These are phyloP conservation scores for Lordiphosa mommai DNA, from an alignment of 1,140 invertebrate species.

Conservation along the genomic window DNA sequence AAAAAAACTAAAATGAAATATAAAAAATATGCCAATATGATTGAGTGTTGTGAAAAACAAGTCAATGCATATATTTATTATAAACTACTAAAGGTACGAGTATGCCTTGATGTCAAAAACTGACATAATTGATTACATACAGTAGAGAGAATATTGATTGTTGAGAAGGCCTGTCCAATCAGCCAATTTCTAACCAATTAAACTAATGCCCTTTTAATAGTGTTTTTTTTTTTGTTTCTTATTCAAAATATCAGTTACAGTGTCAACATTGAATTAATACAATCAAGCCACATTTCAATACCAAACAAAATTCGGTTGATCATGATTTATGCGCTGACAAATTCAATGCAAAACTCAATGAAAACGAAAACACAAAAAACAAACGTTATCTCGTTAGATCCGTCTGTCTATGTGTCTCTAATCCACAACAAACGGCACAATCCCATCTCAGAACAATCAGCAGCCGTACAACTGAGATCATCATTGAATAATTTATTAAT, in stretches of 20 bases:
- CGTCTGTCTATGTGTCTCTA: too few species aligned
- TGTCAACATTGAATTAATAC: not conserved
- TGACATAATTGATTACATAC: slow-evolving; percentile 9
- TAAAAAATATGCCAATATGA: slow-evolving; percentile 3
- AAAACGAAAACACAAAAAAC: slow-evolving; percentile 3
- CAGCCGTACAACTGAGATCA: slow-evolving; percentile 19
- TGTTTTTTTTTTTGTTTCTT: not conserved
- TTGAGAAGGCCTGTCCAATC: not conserved
- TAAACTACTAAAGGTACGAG: slow-evolving; percentile 1
- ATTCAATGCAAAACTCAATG: slow-evolving; percentile 10
- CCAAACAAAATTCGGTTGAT: not conserved
- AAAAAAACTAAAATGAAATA: not conserved
- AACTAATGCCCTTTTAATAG: slow-evolving; percentile 7
- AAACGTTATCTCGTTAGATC: slow-evolving; percentile 15
- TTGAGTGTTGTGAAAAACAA: slow-evolving; percentile 4
- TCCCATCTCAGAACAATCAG: slow-evolving; percentile 10
- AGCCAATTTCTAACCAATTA: not conserved
- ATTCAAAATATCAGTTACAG: not conserved
- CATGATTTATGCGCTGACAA: slow-evolving; percentile 1
- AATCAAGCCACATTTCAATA: not conserved
- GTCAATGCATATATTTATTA: slow-evolving; percentile 1
- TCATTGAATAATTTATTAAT: slow-evolving; percentile 14
- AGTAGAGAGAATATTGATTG: slow-evolving; percentile 4
- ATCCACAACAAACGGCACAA: not conserved
- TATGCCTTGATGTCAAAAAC: not conserved